Conservation (phyloP, 2,797 vertebrate genomes). For the Ceryle rudis region DNA sequence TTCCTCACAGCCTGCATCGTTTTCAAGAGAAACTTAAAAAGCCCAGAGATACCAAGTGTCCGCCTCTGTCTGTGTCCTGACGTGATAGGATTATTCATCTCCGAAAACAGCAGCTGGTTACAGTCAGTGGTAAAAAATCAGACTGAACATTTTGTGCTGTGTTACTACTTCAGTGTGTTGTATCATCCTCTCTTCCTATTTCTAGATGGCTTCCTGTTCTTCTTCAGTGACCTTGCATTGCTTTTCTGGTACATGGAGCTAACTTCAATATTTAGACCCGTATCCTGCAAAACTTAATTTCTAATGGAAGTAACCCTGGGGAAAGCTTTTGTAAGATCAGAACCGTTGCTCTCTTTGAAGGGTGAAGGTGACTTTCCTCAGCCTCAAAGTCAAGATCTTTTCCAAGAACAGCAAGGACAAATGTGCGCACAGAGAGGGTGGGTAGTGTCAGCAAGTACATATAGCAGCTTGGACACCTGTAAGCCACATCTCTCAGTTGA, state of each 20-base stretch:
- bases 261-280: background rate
- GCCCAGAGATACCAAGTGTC: background rate
- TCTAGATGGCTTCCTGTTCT: background rate
- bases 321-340: background rate
- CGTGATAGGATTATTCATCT: constrained; percentile 24
- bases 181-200: background rate
- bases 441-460: background rate
- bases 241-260: background rate
- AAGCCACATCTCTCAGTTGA: background rate
- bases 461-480: background rate
- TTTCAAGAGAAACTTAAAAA: constrained; percentile 31
- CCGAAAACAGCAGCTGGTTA: constrained; percentile 14
- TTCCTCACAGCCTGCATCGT: background rate
- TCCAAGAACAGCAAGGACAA: background rate
- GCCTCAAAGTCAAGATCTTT: background rate
- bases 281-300: constrained; percentile 8
- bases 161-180: background rate
- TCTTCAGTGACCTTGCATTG: background rate
- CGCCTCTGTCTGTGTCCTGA: background rate
- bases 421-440: background rate
- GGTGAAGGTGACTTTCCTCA: background rate
- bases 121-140: background rate
- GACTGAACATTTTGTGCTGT: constrained; percentile 36
- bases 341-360: background rate
- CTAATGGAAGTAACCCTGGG: background rate